A percentile compares a stretch with the other conserved stretches of the same genome.
Conservation (phyloP, 2,797 vertebrate species). For the Parauchenoglanis ngamensis region DNA sequence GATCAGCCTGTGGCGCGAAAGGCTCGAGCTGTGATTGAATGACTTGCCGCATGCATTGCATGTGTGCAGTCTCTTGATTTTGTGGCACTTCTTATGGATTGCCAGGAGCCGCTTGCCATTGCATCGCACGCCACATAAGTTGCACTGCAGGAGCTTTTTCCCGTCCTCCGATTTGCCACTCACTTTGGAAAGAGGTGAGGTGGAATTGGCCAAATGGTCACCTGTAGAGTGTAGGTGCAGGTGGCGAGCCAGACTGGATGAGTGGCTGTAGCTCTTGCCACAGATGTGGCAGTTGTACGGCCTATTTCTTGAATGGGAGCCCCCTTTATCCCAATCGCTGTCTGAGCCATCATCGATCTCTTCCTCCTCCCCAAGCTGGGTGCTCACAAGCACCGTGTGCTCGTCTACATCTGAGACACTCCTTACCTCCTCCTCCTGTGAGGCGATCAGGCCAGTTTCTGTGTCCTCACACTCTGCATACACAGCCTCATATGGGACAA, state of each 20-base stretch:
- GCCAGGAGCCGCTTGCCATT: conserved; percentile 78
- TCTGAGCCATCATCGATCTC: conserved; percentile 47
- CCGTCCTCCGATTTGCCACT: conserved; percentile 40
- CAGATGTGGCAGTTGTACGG: conserved; percentile 75
- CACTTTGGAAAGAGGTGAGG: conserved; percentile 40
- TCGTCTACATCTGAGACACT: conserved; percentile 70
- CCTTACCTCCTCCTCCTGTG: conserved; percentile 72
- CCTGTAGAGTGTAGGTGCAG: conserved; percentile 49
- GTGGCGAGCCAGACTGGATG: conserved; percentile 68
- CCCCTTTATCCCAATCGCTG: conserved; percentile 63
- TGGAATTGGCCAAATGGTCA: conserved; percentile 27
- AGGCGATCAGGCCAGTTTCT: conserved; percentile 62
- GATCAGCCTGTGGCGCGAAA: conserved; percentile 76
- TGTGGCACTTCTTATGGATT: conserved; percentile 75
- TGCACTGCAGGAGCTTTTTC: conserved; percentile 73
- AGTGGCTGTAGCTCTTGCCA: conserved; percentile 79
- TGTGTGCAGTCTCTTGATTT: conserved; percentile 73
- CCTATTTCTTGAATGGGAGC: conserved; percentile 62
- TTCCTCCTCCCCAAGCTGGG: conserved; percentile 59
- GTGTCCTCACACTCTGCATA: conserved; percentile 69
- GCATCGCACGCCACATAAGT: conserved; percentile 76
- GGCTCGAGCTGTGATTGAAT: conserved; percentile 78
- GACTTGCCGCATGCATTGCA: conserved; percentile 74
- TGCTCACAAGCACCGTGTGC: conserved; percentile 66
- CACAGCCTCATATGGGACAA: conserved; percentile 75